These are phyloP conservation scores for Ariopsis seemanni DNA, from an alignment of 2,113 vertebrate genomes.

Conservation along the genomic window DNA sequence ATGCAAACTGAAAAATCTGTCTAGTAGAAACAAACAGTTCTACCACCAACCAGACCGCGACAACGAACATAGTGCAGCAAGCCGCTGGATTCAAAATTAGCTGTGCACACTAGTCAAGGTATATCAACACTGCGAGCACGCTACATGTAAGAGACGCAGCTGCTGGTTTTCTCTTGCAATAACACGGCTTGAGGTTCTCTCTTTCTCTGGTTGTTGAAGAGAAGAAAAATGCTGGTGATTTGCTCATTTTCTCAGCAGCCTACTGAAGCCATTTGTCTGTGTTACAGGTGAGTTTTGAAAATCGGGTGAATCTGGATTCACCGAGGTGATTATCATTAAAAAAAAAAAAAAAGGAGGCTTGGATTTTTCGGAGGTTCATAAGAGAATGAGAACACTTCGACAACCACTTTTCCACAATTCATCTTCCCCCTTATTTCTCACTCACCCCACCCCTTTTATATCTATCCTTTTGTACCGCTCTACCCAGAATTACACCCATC, in stretches of 20 bases:
- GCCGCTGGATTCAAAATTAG: neutral
- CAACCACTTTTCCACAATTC: too few relatives aligned
- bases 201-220: neutral
- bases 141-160: neutral
- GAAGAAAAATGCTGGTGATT: neutral
- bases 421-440: too few relatives aligned
- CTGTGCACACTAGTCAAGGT: neutral
- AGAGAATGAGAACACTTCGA: too few relatives aligned
- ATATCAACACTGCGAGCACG: neutral
- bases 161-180: neutral
- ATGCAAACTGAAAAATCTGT: neutral
- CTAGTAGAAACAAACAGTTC: conserved; percentile 5
- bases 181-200: neutral
- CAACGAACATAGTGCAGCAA: neutral
- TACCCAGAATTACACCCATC: too few relatives aligned
- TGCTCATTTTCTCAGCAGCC: neutral
- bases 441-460: too few relatives aligned
- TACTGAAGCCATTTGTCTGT: neutral
- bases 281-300: too few relatives aligned
- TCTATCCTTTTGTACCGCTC: too few relatives aligned
- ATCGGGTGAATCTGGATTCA: too few relatives aligned
- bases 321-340: too few relatives aligned
- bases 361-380: too few relatives aligned
- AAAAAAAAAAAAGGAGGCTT: too few relatives aligned
- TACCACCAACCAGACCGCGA: neutral